phyloP scores from a whole-genome alignment of 2,797 vertebrate species.

The Acanthis flammea region DNA sequence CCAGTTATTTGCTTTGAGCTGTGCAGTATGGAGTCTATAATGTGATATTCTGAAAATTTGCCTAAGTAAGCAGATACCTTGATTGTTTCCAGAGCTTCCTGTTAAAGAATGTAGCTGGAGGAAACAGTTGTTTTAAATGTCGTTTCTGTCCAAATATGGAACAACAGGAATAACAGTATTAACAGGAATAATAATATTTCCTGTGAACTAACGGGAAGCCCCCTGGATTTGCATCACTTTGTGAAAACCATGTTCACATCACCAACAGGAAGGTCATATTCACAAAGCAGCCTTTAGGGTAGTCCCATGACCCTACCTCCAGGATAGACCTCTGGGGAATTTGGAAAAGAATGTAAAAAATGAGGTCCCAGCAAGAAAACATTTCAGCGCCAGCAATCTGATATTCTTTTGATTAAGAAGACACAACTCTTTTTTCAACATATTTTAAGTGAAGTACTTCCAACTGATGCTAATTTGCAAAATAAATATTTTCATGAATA shows the following conservation, averaged over 20 bases:
- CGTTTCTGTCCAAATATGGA: slow-evolving; percentile 58
- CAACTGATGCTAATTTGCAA: background rate
- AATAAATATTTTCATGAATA: background rate
- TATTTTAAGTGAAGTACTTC: background rate
- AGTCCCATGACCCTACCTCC: slow-evolving; percentile 57
- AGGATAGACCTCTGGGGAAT: slow-evolving; percentile 42
- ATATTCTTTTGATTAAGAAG: background rate
- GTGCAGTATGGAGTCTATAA: background rate
- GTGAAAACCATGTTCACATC: slow-evolving; percentile 11
- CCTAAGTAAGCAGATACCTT: slow-evolving; percentile 42
- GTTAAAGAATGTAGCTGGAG: slow-evolving; percentile 16
- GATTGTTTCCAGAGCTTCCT: slow-evolving; percentile 49
- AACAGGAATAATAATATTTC: slow-evolving; percentile 59
- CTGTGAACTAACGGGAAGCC: slow-evolving; percentile 52
- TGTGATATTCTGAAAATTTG: slow-evolving; percentile 9
- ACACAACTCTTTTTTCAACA: background rate
- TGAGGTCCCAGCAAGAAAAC: background rate
- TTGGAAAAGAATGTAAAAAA: slow-evolving; percentile 38
- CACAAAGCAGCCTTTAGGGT: slow-evolving; percentile 36
- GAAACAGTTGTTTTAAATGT: slow-evolving; percentile 51
- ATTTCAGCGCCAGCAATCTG: background rate
- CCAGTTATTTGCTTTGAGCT: background rate
- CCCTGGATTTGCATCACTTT: slow-evolving; percentile 36
- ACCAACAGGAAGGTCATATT: slow-evolving; percentile 26
- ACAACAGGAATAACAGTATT: slow-evolving; percentile 54